Percentiles rank a stretch among this genome's conserved stretches.
Evolutionary conservation across 2,888 invertebrate genomes (phyloP).

Genomic region (Hypercompe scribonia): DNA sequence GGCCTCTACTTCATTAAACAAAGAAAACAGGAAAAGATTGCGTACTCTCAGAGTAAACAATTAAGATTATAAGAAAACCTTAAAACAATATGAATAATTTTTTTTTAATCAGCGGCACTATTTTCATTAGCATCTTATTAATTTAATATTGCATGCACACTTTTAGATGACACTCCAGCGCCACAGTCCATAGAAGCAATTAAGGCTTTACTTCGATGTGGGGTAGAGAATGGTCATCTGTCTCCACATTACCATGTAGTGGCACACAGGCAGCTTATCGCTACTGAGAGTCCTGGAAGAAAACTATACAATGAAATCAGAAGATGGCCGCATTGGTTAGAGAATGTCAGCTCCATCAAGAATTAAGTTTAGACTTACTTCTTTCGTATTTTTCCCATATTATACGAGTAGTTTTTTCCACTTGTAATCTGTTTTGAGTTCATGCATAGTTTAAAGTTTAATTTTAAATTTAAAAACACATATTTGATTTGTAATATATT

Average conservation of each 20-base stretch:
- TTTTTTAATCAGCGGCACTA: not conserved
- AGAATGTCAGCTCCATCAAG: conserved; percentile 62
- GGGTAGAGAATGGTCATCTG: conserved; percentile 87
- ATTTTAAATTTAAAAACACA: not conserved
- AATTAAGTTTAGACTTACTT: conserved; percentile 28
- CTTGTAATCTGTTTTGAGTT: not conserved
- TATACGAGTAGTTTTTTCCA: not conserved
- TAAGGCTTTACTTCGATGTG: conserved; percentile 86
- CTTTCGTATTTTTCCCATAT: not conserved
- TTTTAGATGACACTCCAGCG: conserved; percentile 87
- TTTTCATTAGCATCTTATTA: not conserved
- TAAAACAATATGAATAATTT: not conserved
- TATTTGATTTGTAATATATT: not conserved
- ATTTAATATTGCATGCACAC: not conserved
- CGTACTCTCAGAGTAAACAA: no score
- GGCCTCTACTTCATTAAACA: no score
- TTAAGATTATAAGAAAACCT: not conserved
- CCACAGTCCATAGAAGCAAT: conserved; percentile 84
- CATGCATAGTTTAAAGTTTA: not conserved
- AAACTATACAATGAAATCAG: conserved; percentile 78
- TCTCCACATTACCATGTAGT: conserved; percentile 85
- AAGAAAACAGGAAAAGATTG: not conserved
- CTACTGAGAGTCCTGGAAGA: conserved; percentile 78
- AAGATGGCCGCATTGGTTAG: conserved; percentile 79
- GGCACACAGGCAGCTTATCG: conserved; percentile 86